phyloP scores from a whole-genome alignment of 1,140 invertebrate species.

The Gryllus bimaculatus region DNA sequence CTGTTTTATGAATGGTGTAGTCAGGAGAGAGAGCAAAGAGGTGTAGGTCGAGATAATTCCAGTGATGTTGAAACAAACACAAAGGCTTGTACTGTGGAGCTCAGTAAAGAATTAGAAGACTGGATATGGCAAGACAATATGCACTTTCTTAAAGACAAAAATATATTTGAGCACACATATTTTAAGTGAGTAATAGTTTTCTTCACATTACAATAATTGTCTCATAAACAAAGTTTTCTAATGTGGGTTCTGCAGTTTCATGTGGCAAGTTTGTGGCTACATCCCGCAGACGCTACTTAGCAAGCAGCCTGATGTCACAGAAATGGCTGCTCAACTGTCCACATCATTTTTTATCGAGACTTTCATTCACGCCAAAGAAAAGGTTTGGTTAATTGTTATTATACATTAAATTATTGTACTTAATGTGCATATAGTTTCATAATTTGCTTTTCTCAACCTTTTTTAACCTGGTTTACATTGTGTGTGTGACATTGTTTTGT shows the following conservation, averaged over 20 bases:
- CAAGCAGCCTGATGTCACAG: conserved; percentile 65
- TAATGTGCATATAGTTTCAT: neutral
- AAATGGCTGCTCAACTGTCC: conserved; percentile 77
- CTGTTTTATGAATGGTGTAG: conserved; percentile 79
- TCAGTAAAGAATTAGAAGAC: conserved; percentile 71
- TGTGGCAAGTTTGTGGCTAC: conserved; percentile 91
- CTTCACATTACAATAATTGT: neutral
- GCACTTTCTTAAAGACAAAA: conserved; percentile 89
- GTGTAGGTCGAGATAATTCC: conserved; percentile 21
- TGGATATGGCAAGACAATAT: conserved; percentile 96
- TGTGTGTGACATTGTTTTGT: neutral
- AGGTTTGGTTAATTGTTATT: conserved; percentile 41
- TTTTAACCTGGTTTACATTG: neutral
- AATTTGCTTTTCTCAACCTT: neutral
- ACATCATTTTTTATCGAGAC: conserved; percentile 93
- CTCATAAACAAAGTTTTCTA: neutral
- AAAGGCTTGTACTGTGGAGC: conserved; percentile 30
- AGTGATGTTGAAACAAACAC: neutral
- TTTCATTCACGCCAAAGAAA: conserved; percentile 93
- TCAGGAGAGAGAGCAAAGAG: conserved; percentile 21
- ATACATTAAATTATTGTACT: neutral
- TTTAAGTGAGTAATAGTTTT: conserved; percentile 59
- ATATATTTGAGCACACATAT: conserved; percentile 91
- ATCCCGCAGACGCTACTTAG: conserved; percentile 80
- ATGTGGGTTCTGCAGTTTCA: conserved; percentile 57